These are phyloP conservation scores for Danio jaintianensis DNA, from an alignment of 2,797 vertebrate genomes.

Conservation along the genomic window DNA sequence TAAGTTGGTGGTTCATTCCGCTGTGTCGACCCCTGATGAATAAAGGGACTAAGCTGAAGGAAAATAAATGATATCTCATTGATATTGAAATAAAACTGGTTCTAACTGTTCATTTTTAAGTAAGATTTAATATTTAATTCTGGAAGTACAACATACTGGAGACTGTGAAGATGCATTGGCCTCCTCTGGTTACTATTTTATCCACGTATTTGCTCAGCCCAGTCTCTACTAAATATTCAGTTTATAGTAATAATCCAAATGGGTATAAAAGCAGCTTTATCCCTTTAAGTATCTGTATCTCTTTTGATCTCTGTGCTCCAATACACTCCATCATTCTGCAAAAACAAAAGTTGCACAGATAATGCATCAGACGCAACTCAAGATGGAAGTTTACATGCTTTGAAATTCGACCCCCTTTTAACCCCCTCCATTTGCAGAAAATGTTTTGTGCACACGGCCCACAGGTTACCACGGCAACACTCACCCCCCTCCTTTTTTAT, in stretches of 20 bases:
- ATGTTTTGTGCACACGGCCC: constrained; percentile 76
- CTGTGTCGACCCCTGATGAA: no score
- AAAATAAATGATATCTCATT: no score
- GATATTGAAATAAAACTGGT: no score
- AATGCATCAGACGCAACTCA: constrained; percentile 62
- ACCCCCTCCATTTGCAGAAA: constrained; percentile 69
- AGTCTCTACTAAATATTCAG: neutral
- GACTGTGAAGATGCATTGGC: no score
- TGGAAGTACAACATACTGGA: neutral
- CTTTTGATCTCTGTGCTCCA: constrained; percentile 44
- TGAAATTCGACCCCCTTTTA: constrained; percentile 81
- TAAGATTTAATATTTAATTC: neutral
- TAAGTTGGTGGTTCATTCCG: no score
- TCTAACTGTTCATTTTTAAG: neutral
- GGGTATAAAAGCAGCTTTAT: neutral
- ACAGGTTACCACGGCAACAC: constrained; percentile 79
- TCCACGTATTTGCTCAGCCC: neutral
- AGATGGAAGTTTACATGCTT: constrained; percentile 75
- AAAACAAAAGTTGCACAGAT: constrained; percentile 31
- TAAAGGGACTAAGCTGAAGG: no score
- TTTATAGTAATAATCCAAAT: constrained; percentile 9
- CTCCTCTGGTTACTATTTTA: neutral
- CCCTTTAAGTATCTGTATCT: constrained; percentile 59
- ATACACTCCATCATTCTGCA: constrained; percentile 44
- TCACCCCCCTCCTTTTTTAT: constrained; percentile 69